Evolutionary conservation across 2,888 invertebrate genomes (phyloP).

Genomic region (Xanthia icteritia): DNA sequence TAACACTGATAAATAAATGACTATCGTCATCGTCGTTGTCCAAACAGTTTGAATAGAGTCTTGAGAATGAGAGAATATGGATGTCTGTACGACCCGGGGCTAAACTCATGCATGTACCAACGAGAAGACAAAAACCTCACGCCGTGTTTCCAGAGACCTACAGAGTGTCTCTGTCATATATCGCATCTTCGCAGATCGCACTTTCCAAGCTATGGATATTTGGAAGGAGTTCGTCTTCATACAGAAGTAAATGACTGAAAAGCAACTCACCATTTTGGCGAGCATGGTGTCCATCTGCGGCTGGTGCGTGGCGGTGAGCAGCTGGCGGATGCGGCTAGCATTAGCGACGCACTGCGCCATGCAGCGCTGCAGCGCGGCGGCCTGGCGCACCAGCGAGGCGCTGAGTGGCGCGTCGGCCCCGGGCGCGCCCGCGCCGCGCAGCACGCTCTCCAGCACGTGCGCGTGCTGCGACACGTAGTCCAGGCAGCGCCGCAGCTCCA

Average conservation of each 20-base stretch:
- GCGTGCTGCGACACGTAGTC: constrained; percentile 88
- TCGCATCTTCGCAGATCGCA: neutral
- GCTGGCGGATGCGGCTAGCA: constrained; percentile 84
- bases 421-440: constrained; percentile 76
- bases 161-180: neutral
- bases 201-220: too few relatives aligned
- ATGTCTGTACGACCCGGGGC: neutral
- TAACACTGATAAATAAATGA: neutral
- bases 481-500: constrained; percentile 86
- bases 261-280: constrained; percentile 86
- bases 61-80: neutral
- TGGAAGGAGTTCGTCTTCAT: neutral
- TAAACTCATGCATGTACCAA: neutral
- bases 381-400: constrained; percentile 85
- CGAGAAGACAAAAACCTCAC: neutral
- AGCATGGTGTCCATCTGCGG: constrained; percentile 89
- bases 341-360: constrained; percentile 89
- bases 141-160: neutral
- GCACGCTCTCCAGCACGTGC: constrained; percentile 85
- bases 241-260: neutral
- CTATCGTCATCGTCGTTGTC: neutral
- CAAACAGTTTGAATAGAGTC: neutral
- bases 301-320: constrained; percentile 84
- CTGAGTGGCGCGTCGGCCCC: constrained; percentile 80
- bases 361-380: constrained; percentile 87